A percentile compares a stretch with the other conserved stretches of the same genome.
phyloP scores from a whole-genome alignment of 1,140 invertebrate species.

The Drosophila mojavensis region DNA sequence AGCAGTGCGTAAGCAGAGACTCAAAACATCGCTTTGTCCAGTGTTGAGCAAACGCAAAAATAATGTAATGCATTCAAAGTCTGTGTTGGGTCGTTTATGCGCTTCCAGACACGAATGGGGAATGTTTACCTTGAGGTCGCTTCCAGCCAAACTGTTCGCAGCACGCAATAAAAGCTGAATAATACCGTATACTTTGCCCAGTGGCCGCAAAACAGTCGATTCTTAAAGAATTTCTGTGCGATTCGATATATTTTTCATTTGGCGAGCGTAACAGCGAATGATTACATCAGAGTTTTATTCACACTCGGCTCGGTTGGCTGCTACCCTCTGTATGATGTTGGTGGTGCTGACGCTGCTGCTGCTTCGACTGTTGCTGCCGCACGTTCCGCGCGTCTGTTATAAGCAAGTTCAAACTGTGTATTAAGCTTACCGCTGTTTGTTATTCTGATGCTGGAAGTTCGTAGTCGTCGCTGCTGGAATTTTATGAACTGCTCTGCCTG shows the following conservation, averaged over 20 bases:
- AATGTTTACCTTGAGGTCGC: constrained; percentile 55
- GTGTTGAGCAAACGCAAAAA: not conserved
- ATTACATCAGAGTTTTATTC: constrained; percentile 81
- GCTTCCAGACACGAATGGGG: constrained; percentile 6
- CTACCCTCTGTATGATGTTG: constrained; percentile 17
- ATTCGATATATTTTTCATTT: constrained; percentile 36
- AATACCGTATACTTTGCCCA: constrained; percentile 14
- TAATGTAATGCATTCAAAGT: not conserved
- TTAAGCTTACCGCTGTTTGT: constrained; percentile 61
- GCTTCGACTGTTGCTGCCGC: constrained; percentile 18
- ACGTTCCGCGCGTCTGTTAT: constrained; percentile 35
- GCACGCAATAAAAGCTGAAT: constrained; percentile 8
- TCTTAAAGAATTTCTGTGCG: not conserved
- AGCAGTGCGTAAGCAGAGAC: not conserved
- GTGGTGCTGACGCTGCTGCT: constrained; percentile 1
- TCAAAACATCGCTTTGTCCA: constrained; percentile 6
- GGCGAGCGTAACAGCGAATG: constrained; percentile 69
- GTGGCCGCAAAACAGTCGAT: not conserved
- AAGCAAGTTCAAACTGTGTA: constrained; percentile 42
- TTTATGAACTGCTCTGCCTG: constrained; percentile 20
- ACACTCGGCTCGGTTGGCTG: constrained; percentile 25
- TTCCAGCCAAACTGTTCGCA: constrained; percentile 12
- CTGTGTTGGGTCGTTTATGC: constrained; percentile 1
- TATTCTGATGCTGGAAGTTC: constrained; percentile 49
- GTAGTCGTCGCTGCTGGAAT: constrained; percentile 48